A percentile compares a stretch with the other conserved stretches of the same genome.
These are phyloP conservation scores for Cyclophora punctaria DNA, from an alignment of 2,888 invertebrate species.

Conservation along the genomic window DNA sequence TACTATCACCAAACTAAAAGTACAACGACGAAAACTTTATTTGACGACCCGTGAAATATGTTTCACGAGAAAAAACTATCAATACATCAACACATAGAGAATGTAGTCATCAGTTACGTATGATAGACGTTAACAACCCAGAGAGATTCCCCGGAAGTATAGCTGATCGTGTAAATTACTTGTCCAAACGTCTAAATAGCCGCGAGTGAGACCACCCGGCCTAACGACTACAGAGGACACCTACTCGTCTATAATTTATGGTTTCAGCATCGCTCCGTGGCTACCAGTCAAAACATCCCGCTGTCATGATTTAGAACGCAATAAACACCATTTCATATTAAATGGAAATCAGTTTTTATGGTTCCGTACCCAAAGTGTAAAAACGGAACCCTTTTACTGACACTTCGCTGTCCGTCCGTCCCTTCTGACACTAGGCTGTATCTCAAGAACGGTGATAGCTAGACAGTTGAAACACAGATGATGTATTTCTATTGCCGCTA, in stretches of 20 bases:
- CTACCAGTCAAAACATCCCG: slow-evolving; percentile 68
- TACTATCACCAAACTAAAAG: too few relatives aligned
- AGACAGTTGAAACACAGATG: too few relatives aligned
- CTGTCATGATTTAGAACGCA: slow-evolving; percentile 64
- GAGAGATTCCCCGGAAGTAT: slow-evolving; percentile 17
- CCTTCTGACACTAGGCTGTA: too few relatives aligned
- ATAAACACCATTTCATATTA: slow-evolving; percentile 69
- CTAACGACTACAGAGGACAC: slow-evolving; percentile 51
- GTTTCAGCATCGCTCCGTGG: slow-evolving; percentile 59
- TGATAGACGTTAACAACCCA: not conserved
- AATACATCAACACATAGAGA: too few relatives aligned
- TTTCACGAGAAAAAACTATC: too few relatives aligned
- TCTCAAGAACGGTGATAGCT: too few relatives aligned
- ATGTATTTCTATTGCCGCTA: too few relatives aligned
- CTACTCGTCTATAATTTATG: slow-evolving; percentile 68
- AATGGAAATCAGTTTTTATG: slow-evolving; percentile 69
- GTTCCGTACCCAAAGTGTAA: slow-evolving; percentile 12
- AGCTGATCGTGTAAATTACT: slow-evolving; percentile 39
- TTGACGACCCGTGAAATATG: too few relatives aligned
- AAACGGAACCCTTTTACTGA: too few relatives aligned
- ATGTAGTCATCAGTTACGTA: too few relatives aligned
- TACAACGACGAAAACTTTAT: too few relatives aligned
- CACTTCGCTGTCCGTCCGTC: too few relatives aligned
- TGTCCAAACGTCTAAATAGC: slow-evolving; percentile 29
- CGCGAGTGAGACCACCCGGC: slow-evolving; percentile 57